Base-by-base conservation (phyloP, 2,888 invertebrate genomes). In the Drosophila longiperda region DNA sequence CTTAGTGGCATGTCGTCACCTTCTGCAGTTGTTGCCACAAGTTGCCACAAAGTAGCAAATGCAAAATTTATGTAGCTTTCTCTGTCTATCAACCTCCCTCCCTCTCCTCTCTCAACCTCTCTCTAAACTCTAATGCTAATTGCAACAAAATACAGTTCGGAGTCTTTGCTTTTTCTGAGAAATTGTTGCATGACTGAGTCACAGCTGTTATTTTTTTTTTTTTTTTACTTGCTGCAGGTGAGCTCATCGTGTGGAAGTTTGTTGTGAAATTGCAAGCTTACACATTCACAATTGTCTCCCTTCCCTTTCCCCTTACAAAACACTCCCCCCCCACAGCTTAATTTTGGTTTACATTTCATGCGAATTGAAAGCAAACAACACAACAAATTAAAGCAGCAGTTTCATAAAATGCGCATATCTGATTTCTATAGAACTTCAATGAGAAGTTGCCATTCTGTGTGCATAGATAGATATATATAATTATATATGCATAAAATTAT, bases 151-250 rank as follows among this genome's bases (percentile, higher is more conserved):
- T 33, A 45, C 29, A 32, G 36, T 48, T 34, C 29, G 15, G 12
- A 42, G 23, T 23, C 34, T 57, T 33, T 20, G 29, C 1, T 48
- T 53, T 73, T 78, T 82, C 70, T 49, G 61, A 40, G 68, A 82
- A 85, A 67, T 75, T 75, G 86, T 83, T 73, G 83, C 86, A 85
- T 73, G 71, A 54, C 75, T 83, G 80, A 83, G 64, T 83, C 83
- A 87, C 67, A 65, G 34, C 38, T 40, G 40, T 49, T 48, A 33
- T 36, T 42, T 23, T 20, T 4, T 4, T 26, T 20, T 7, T 26
- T 36, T n/a, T 20, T 4, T 20, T 23, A 23, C 8, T 23, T n/a
- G 23, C 32, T 36, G 55, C 42, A 62, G 62, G 74, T 77, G 78
- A 77, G 79, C 77, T 77, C 79, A 77, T 63, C 76, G 49, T 32